Conservation (phyloP, 2,797 vertebrate genomes). For the Heliangelus exortis region DNA sequence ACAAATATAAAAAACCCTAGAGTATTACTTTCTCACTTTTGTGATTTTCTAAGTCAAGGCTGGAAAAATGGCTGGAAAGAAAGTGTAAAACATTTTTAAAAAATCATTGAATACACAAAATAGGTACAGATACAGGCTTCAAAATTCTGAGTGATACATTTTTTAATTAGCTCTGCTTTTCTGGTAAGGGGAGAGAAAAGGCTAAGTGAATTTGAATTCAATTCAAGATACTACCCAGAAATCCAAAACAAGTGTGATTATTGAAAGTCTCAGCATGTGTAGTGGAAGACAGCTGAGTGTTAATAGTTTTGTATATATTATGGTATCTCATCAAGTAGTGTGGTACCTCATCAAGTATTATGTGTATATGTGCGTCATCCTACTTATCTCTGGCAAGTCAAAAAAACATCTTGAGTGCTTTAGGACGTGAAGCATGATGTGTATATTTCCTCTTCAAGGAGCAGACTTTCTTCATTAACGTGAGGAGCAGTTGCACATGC, state of each 20-base stretch:
- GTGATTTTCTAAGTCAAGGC: not conserved
- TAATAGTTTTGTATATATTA: conserved; percentile 15
- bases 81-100: not conserved
- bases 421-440: not conserved
- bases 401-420: conserved; percentile 13
- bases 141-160: not conserved
- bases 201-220: not conserved
- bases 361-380: not conserved
- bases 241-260: conserved; percentile 24
- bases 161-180: not conserved
- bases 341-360: conserved; percentile 29
- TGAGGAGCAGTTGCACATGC: not conserved
- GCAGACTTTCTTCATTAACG: not conserved
- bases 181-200: not conserved
- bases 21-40: not conserved
- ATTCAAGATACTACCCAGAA: not conserved
- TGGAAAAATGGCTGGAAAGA: not conserved
- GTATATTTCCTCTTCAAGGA: conserved; percentile 16
- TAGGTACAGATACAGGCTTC: not conserved
- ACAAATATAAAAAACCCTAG: not conserved
- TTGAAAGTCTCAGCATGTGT: not conserved
- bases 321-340: conserved; percentile 2
- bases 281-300: conserved; percentile 11
- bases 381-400: conserved; percentile 31
- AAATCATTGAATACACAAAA: not conserved